Base-by-base conservation (phyloP, 2,888 invertebrate species). In the Blastobasis adustella region DNA sequence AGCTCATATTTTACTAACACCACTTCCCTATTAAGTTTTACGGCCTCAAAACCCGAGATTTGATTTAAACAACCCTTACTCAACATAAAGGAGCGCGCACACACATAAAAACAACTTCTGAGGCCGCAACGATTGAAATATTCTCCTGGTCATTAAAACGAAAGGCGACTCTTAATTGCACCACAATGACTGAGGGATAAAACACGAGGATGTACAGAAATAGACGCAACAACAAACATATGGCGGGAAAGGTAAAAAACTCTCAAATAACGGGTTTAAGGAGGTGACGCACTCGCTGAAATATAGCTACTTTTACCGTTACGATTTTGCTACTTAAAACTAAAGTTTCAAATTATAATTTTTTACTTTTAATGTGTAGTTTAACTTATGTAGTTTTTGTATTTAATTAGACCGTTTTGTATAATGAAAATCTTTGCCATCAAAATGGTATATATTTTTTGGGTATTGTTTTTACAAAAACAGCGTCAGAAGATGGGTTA, bases 191-290 rank as follows among this genome's bases (percentile, higher is more conserved):
- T 73, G 67, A 69, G 71, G 69, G 66, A 67, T 69, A 63, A 66
- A 66, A 68, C 61, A 65, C 66, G 73, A 75, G 76, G 81, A 79
- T 72, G 67, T 68, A 69, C 78, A 43, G 53, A 82, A 86, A 87
- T 87, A 87, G 84, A 76, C 50, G 53, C 66, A 75, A 84, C 73
- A 84, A 82, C 80, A 82, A 82, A 82, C 86, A 87, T 69, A 79
- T 86, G 86, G 72, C 66, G 58, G 53, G 60, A 65, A 65, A 23
- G 69, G 73, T 71, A 73, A 84, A 80, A 82, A 78, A 65, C 65
- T 67, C 58, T 72, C 69, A 55, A 51, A 57, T 73, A 73, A 77
- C 76, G 71, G 70, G 69, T 69, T 71, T 58, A 52, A 53, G 62
- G 60, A 23, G 23, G 23, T 23, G 23, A 23, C 23, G 23, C 23